Evolutionary conservation across 23 tunicate species (phyloP).

Genomic region (Trididemnum nubilum): DNA sequence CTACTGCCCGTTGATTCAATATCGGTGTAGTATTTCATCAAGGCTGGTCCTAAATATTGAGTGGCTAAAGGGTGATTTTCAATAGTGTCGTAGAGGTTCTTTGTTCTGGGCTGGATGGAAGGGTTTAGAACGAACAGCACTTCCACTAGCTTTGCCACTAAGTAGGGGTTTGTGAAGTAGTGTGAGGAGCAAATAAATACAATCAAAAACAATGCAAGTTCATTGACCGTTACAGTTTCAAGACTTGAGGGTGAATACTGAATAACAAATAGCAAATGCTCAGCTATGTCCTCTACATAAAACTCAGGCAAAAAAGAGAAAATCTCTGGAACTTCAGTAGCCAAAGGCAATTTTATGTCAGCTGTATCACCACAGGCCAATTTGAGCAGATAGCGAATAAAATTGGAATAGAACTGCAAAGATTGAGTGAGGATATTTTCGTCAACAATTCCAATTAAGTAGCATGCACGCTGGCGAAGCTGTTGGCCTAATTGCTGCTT

Average conservation of each 20-base stretch:
- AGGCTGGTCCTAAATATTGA: constrained; percentile 56
- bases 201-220: constrained; percentile 56
- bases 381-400: constrained; percentile 43
- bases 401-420: constrained; percentile 42
- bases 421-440: constrained; percentile 52
- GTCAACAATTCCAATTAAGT: constrained; percentile 50
- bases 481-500: constrained; percentile 49
- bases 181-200: constrained; percentile 63
- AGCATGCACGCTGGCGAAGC: constrained; percentile 50
- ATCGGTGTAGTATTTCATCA: constrained; percentile 96
- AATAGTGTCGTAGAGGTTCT: constrained; percentile 50
- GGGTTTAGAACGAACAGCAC: constrained; percentile 59
- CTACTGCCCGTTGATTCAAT: constrained; percentile 89
- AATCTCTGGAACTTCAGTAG: constrained; percentile 46
- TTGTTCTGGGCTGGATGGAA: constrained; percentile 53
- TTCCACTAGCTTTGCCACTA: constrained; percentile 91
- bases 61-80: constrained; percentile 73
- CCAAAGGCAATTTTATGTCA: constrained; percentile 52
- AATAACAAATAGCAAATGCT: constrained; percentile 63
- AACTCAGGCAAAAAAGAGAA: constrained; percentile 73
- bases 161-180: constrained; percentile 87
- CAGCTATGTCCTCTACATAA: constrained; percentile 87
- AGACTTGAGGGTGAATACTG: constrained; percentile 59
- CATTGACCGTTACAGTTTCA: constrained; percentile 27
- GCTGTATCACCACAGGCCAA: constrained; percentile 37